Evolutionary conservation across 2,888 invertebrate genomes (phyloP).

Genomic region (Ectemnius cavifrons): DNA sequence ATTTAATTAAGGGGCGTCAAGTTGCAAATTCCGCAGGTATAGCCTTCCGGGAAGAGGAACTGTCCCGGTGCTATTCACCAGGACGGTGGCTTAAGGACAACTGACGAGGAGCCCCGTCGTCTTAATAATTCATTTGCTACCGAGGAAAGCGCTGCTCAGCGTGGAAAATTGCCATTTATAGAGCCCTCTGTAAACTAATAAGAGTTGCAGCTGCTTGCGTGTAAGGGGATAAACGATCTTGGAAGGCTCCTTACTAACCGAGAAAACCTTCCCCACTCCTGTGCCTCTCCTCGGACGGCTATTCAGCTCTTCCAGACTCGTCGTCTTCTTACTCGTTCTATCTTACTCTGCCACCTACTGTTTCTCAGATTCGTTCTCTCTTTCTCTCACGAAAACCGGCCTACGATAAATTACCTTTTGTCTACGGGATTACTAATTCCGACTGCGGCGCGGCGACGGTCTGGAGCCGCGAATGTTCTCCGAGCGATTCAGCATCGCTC

Average conservation of each 20-base stretch:
- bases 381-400: conserved; percentile 11
- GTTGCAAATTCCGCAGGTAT: no score
- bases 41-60: no score
- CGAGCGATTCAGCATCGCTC: conserved; percentile 30
- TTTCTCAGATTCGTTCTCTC: no score
- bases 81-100: no score
- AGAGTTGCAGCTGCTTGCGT: conserved; percentile 26
- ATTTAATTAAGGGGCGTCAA: not conserved
- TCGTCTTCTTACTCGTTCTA: not conserved
- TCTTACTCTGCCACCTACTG: no score
- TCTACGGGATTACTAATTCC: conserved; percentile 54
- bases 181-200: conserved; percentile 44
- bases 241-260: conserved; percentile 10
- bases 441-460: not conserved
- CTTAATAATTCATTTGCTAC: conserved; percentile 24
- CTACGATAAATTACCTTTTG: conserved; percentile 59
- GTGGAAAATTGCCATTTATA: conserved; percentile 29
- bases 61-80: no score
- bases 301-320: conserved; percentile 3
- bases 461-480: conserved; percentile 27
- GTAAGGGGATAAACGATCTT: conserved; percentile 36
- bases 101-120: conserved; percentile 11
- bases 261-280: not conserved
- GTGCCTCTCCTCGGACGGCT: not conserved
- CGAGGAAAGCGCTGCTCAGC: conserved; percentile 8